These are phyloP conservation scores for Heterotis niloticus DNA, from an alignment of 2,113 vertebrate species.

Conservation along the genomic window DNA sequence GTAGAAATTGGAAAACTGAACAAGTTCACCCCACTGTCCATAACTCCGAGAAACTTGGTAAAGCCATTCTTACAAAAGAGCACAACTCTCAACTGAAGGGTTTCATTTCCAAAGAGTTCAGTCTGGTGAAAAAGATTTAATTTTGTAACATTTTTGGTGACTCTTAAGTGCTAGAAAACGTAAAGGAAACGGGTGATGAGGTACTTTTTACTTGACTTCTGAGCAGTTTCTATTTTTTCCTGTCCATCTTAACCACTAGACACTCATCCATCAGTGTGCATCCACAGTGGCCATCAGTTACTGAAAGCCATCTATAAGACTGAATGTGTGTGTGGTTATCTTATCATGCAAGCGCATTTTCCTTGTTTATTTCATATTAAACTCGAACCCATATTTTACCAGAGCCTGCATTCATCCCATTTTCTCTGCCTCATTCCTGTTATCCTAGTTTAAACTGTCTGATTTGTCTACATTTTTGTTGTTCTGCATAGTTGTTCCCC, in stretches of 20 bases:
- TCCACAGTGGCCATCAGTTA: slow-evolving; percentile 38
- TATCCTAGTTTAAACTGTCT: slow-evolving; percentile 10
- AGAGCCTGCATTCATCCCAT: slow-evolving; percentile 55
- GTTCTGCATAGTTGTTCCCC: slow-evolving; percentile 42
- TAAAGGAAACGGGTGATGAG: background rate
- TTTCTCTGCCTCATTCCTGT: slow-evolving; percentile 42
- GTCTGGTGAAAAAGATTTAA: no score
- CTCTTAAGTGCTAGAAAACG: background rate
- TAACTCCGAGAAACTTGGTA: no score
- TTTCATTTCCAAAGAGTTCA: no score
- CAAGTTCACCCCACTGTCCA: no score
- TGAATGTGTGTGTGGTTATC: slow-evolving; percentile 59
- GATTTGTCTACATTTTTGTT: slow-evolving; percentile 1
- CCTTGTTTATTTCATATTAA: slow-evolving; percentile 51
- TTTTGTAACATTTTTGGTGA: no score
- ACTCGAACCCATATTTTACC: slow-evolving; percentile 56
- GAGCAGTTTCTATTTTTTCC: slow-evolving; percentile 22
- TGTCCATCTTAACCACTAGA: slow-evolving; percentile 17
- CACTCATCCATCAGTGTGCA: slow-evolving; percentile 24
- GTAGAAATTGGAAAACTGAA: no score
- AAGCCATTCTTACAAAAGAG: no score
- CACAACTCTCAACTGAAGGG: no score
- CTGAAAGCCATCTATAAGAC: slow-evolving; percentile 47
- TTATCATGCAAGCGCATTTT: slow-evolving; percentile 51
- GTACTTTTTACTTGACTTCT: slow-evolving; percentile 7